Evolutionary conservation across 1,140 invertebrate genomes (phyloP), one percentile per base, ranked within the genome.

Genomic region (Laodelphax striatellus): DNA sequence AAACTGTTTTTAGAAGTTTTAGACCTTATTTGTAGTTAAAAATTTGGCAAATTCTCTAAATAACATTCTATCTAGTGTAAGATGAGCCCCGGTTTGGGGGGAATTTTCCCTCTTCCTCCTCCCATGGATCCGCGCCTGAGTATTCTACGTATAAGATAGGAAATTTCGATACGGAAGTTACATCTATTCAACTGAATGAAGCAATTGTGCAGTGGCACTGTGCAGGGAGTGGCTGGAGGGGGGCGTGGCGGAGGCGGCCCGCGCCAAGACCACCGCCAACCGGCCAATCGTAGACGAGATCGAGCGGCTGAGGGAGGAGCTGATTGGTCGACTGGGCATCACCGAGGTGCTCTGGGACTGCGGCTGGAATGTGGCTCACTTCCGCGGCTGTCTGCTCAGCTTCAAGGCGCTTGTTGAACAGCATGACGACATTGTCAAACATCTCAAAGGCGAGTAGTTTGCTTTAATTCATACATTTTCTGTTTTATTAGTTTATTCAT

Each of bases 291-390:
- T 50, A 1, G 59, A 55, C 14, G 59, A 60, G 16, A 52, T 60
- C 5, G 34, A 76, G 58, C 79, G 80, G 66, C 70, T 90, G 8
- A 76, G 80, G 64, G 71, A 77, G 42, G 66, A 73, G 42, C 69
- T 91, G 22, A 76, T 77, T 10, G 54, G 75, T 5, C 68, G 77
- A 22, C 72, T 86, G 42, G 73, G 77, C 43, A 63, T 90, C 1
- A 77, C 75, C 34, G 76, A 82, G 61, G 77, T 88, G 0, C 70
- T 78, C 28, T 89, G 86, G 80, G 88, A 93, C 62, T 90, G 86
- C 70, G 90, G 89, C 13, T 94, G 91, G 89, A 91, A 92, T 68
- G 83, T 86, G 21, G 83, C 85, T 62, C 90, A 93, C 69, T 90
- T 91, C 67, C 77, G 88, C 63, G 91, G 91, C 16, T 89, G 88